phyloP scores from a whole-genome alignment of 1,140 invertebrate species.

The Ptiloglossa arizonensis region DNA sequence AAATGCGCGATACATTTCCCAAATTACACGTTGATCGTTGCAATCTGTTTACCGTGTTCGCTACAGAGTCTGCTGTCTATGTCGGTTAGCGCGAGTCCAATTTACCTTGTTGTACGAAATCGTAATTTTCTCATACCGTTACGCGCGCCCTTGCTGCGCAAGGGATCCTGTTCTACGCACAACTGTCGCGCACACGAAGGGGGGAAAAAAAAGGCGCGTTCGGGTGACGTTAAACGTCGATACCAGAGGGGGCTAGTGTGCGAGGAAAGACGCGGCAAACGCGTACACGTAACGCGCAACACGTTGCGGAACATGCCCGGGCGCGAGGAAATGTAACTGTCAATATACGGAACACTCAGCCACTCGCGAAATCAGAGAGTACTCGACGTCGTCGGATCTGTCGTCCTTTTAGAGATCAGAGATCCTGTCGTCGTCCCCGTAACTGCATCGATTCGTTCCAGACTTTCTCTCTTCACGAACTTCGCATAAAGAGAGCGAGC shows the following conservation, averaged over 20 bases:
- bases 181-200: too few species aligned
- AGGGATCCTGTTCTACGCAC: too few species aligned
- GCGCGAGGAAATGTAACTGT: slow-evolving; percentile 40
- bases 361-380: slow-evolving; percentile 43
- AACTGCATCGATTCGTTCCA: slow-evolving; percentile 11
- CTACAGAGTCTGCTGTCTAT: too few species aligned
- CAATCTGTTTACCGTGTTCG: too few species aligned
- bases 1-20: too few species aligned
- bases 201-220: background rate
- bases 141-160: too few species aligned
- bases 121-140: too few species aligned
- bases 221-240: background rate
- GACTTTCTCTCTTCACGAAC: background rate
- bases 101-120: too few species aligned
- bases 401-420: slow-evolving; percentile 38
- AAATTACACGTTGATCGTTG: too few species aligned
- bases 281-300: slow-evolving; percentile 3
- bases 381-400: slow-evolving; percentile 24
- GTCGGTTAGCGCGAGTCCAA: too few species aligned
- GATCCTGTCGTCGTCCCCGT: slow-evolving; percentile 14
- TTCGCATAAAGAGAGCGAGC: slow-evolving; percentile 6
- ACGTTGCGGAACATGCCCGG: slow-evolving; percentile 14
- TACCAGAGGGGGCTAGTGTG: background rate
- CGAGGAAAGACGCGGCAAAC: background rate
- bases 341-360: slow-evolving; percentile 33